Conservation (phyloP, 2,888 invertebrate genomes). For the Eristalis pertinax region DNA sequence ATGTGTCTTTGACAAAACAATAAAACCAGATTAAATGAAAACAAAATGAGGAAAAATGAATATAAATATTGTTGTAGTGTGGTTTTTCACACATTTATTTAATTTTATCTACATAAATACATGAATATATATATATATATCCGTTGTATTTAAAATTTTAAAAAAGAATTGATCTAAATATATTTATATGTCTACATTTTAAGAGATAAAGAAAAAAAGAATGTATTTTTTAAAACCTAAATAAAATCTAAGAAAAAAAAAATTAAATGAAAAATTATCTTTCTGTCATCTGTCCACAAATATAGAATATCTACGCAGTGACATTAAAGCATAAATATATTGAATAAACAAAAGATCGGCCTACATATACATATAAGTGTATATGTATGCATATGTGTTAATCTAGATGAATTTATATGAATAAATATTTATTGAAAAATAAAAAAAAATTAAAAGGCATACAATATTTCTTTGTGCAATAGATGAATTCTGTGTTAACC, state of each 20-base stretch:
- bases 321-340: constrained; percentile 53
- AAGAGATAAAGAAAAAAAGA: not conserved
- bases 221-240: constrained; percentile 44
- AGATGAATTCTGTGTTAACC: constrained; percentile 59
- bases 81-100: constrained; percentile 68
- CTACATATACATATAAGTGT: too few relatives aligned
- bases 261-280: constrained; percentile 23
- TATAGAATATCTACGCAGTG: constrained; percentile 33
- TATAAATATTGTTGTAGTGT: constrained; percentile 63
- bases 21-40: constrained; percentile 4
- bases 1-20: constrained; percentile 33
- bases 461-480: constrained; percentile 62
- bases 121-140: constrained; percentile 25
- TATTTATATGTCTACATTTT: constrained; percentile 51
- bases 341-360: constrained; percentile 19
- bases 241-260: constrained; percentile 32
- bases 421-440: constrained; percentile 68
- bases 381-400: constrained; percentile 16
- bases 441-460: constrained; percentile 19
- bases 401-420: constrained; percentile 67
- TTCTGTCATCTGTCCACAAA: constrained; percentile 27
- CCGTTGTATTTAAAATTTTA: constrained; percentile 16
- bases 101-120: not conserved
- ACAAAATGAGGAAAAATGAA: constrained; percentile 26
- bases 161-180: constrained; percentile 43